A percentile compares a stretch with the other conserved stretches of the same genome.
These are phyloP conservation scores for Lomographa bimaculata DNA, from an alignment of 2,888 invertebrate genomes.

Conservation along the genomic window DNA sequence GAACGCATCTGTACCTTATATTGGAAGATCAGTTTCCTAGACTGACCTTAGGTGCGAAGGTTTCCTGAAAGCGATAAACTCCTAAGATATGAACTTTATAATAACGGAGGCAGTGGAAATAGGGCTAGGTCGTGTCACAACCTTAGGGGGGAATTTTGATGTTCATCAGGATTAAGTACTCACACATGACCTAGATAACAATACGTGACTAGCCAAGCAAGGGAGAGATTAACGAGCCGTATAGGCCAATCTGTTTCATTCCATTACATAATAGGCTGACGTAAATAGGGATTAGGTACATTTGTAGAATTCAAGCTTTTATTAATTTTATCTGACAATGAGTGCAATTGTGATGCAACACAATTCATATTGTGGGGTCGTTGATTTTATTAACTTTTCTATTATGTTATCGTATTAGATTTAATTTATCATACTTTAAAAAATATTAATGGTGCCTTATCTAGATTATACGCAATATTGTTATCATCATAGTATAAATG, in stretches of 20 bases:
- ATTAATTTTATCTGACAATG: too few species aligned
- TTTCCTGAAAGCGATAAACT: constrained; percentile 8
- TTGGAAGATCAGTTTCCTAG: neutral
- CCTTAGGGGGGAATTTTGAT: constrained; percentile 48
- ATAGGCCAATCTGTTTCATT: constrained; percentile 1
- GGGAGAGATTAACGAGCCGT: constrained; percentile 18
- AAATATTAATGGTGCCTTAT: too few species aligned
- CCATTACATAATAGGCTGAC: neutral
- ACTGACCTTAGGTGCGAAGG: constrained; percentile 13
- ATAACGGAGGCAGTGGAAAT: constrained; percentile 33
- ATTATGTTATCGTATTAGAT: too few species aligned
- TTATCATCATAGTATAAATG: too few species aligned
- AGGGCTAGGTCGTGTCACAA: constrained; percentile 64
- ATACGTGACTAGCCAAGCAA: constrained; percentile 20
- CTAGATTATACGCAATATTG: too few species aligned
- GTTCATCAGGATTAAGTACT: constrained; percentile 32
- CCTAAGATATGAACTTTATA: constrained; percentile 11
- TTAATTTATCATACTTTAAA: too few species aligned
- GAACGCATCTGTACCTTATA: too few species aligned
- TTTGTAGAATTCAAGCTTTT: too few species aligned
- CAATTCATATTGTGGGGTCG: constrained; percentile 3
- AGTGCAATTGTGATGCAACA: too few species aligned
- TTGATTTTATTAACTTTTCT: too few species aligned
- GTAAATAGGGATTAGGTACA: too few species aligned
- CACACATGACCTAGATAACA: constrained; percentile 45